phyloP scores from a whole-genome alignment of 2,113 vertebrate genomes.

The Antennarius striatus region DNA sequence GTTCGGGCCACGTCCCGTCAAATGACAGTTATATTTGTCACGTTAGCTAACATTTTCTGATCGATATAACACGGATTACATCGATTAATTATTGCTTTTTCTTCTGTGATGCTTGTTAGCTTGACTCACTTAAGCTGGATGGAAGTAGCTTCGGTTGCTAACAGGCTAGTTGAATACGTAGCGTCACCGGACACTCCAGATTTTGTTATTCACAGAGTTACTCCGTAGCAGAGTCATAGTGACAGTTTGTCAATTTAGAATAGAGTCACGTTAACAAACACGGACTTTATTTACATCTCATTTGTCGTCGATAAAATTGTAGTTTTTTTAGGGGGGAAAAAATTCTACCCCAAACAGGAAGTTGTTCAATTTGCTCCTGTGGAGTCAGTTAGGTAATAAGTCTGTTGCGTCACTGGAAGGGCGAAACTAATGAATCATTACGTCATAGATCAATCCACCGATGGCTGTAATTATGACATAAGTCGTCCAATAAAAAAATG shows the following conservation, averaged over 20 bases:
- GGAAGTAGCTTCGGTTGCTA: slow-evolving; percentile 14
- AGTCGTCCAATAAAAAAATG: too few species aligned
- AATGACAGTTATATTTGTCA: background rate
- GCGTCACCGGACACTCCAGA: slow-evolving; percentile 5
- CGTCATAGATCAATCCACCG: background rate
- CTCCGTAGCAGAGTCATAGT: background rate
- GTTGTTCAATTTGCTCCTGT: slow-evolving; percentile 1
- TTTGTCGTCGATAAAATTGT: background rate
- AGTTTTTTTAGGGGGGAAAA: background rate
- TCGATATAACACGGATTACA: background rate
- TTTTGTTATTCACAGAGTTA: background rate
- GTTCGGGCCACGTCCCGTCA: background rate
- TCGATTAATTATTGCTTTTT: fast-evolving
- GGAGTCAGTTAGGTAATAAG: slow-evolving; percentile 13
- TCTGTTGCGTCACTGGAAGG: background rate
- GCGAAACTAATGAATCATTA: background rate
- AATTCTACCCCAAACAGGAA: slow-evolving; percentile 31
- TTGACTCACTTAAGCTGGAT: background rate
- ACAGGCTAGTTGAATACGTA: slow-evolving; percentile 26
- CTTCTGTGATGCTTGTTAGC: background rate
- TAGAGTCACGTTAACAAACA: background rate
- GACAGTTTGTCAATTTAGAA: background rate
- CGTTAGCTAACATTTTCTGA: fast-evolving
- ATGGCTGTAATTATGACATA: background rate
- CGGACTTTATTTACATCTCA: fast-evolving